phyloP scores from a whole-genome alignment of 2,888 invertebrate genomes.

The Caenorhabditis macrosperma region DNA sequence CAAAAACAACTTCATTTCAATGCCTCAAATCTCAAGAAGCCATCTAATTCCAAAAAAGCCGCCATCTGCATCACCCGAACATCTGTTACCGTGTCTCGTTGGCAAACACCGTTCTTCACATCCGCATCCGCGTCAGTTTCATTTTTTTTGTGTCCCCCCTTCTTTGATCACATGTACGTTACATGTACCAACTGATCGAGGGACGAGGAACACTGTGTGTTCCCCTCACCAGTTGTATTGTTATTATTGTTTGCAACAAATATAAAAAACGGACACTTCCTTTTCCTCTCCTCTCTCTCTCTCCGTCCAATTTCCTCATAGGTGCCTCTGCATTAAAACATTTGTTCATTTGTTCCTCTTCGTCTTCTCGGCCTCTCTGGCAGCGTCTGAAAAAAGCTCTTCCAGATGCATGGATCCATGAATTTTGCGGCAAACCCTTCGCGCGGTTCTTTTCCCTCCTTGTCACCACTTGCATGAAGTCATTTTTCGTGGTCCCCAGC shows the following conservation, averaged over 20 bases:
- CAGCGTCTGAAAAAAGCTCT: slow-evolving; percentile 36
- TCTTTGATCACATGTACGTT: not conserved
- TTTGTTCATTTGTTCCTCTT: not conserved
- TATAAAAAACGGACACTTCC: not conserved
- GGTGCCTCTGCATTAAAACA: not conserved
- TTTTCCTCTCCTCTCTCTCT: not conserved
- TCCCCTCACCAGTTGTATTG: not conserved
- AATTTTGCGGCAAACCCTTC: slow-evolving; percentile 54
- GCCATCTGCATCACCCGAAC: too few species aligned
- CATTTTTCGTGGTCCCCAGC: not conserved
- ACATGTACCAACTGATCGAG: slow-evolving; percentile 11
- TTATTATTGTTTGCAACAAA: not conserved
- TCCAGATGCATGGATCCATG: slow-evolving; percentile 63
- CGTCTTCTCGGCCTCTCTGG: not conserved
- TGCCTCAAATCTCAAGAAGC: too few species aligned
- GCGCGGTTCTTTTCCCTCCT: slow-evolving; percentile 6
- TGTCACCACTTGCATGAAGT: slow-evolving; percentile 4
- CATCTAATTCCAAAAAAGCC: too few species aligned
- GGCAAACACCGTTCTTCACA: too few species aligned
- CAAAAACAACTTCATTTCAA: too few species aligned
- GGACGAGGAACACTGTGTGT: not conserved
- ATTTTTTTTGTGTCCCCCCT: not conserved
- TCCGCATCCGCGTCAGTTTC: too few species aligned
- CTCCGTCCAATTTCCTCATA: not conserved
- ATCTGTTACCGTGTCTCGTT: too few species aligned